Percentiles rank a stretch among this genome's conserved stretches.
These are phyloP conservation scores for Valencia hispanica DNA, from an alignment of 2,797 vertebrate species.

Conservation along the genomic window DNA sequence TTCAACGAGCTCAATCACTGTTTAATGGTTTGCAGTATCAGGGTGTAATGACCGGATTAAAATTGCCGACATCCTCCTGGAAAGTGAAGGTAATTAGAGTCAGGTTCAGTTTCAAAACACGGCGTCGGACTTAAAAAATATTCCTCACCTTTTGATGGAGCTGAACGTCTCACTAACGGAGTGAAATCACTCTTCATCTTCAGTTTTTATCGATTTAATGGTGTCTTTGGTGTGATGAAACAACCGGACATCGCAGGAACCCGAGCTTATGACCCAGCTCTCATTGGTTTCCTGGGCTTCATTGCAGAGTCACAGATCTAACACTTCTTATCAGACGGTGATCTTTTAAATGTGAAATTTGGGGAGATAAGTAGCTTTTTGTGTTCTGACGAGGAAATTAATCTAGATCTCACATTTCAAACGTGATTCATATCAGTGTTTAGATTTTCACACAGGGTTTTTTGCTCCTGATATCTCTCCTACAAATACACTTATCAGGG, in stretches of 20 bases:
- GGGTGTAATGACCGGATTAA: constrained; percentile 3
- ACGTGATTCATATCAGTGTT: constrained; percentile 21
- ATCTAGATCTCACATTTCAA: constrained; percentile 27
- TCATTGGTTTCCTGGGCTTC: constrained; percentile 7
- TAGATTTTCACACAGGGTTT: not conserved
- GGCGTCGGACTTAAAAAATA: not conserved
- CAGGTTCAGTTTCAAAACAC: not conserved
- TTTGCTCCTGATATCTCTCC: not conserved
- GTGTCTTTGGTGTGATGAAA: constrained; percentile 43
- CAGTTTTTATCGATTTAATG: constrained; percentile 6
- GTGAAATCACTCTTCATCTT: not conserved
- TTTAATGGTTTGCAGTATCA: constrained; percentile 10
- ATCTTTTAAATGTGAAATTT: constrained; percentile 17
- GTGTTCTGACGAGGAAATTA: constrained; percentile 15
- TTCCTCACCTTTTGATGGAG: not conserved
- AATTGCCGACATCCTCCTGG: constrained; percentile 1
- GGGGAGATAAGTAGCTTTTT: constrained; percentile 19
- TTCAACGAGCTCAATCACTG: not conserved
- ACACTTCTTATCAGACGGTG: constrained; percentile 4
- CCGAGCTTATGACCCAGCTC: not conserved
- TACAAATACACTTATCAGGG: constrained; percentile 2
- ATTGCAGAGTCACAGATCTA: constrained; percentile 12
- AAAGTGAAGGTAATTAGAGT: not conserved
- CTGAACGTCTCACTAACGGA: not conserved
- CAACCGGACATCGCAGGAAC: constrained; percentile 13